Base-by-base conservation (phyloP, 2,113 vertebrate genomes). In the Sardina pilchardus region DNA sequence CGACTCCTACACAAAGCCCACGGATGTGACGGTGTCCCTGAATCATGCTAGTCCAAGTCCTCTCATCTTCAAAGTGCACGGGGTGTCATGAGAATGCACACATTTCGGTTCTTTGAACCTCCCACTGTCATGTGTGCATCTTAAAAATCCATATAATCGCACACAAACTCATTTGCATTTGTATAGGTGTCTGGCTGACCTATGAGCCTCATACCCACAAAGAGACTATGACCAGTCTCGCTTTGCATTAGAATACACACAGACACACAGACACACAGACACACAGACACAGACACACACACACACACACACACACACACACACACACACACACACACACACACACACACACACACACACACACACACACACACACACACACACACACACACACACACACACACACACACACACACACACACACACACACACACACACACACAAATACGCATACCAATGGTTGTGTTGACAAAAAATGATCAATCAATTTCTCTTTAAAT, bases 241-340 rank as follows among this genome's bases (percentile, higher is more conserved):
- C 43, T 88, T 88, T 91, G 78, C 89, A 89, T 89, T 53, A 90
- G 63, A 88, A 89, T 82, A 80, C 44, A 80, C 80, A 83, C 5
- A 71, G 21, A 83, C 56, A 43, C n/a, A 83, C 59, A 89, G 1
- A 21, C 19, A 56, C 19, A 56, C 19, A 19, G 2, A 24, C 30
- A 17, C 14, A 21, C 12, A 84, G 43, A 82, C 43, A 80, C 78
- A 83, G 2, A 67, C 26, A 83, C 53, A 43, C 24, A 83, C 59
- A 89, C 16, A 53, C 16, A 53, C 16, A 53, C 16, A 16, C 50
- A 19, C 47, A 16, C 12, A 21, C 12, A 84, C 16, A 71, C 7
- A 84, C 42, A 45, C n/a, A 71, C 39, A 84, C 9, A 63, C n/a
- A 67, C n/a, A 84, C 26, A 67, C 34, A 84, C 39, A 67, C 48